phyloP scores from a whole-genome alignment of 2,888 invertebrate species.

The Palloptera scutellata region DNA sequence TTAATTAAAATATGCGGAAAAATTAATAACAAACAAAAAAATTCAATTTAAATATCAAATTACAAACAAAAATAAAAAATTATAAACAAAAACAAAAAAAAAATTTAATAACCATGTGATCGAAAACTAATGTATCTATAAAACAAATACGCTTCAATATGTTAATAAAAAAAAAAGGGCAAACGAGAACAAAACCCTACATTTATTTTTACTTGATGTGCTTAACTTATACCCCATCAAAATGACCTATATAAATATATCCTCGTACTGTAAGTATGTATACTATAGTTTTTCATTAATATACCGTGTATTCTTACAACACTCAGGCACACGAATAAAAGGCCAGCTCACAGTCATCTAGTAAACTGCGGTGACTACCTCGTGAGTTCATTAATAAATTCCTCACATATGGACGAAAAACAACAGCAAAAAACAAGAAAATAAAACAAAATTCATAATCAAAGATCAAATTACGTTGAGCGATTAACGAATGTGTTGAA shows the following conservation, averaged over 20 bases:
- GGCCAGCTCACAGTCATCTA: constrained; percentile 5
- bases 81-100: constrained; percentile 26
- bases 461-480: constrained; percentile 52
- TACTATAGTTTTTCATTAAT: background rate
- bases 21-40: constrained; percentile 12
- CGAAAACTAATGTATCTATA: constrained; percentile 19
- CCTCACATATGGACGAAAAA: constrained; percentile 14
- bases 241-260: background rate
- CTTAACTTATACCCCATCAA: background rate
- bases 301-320: constrained; percentile 10
- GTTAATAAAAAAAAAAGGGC: background rate
- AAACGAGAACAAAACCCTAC: constrained; percentile 4
- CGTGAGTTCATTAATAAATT: constrained; percentile 35
- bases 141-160: constrained; percentile 9
- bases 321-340: background rate
- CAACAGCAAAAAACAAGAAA: background rate
- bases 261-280: background rate
- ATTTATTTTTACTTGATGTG: background rate
- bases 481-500: constrained; percentile 62
- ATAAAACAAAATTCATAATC: constrained; percentile 44
- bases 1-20: constrained; percentile 33
- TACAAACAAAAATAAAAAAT: too few relatives aligned
- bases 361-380: constrained; percentile 1
- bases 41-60: constrained; percentile 21
- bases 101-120: constrained; percentile 31